phyloP scores from a whole-genome alignment of 2,888 invertebrate genomes.

The Heliconius ismenius region DNA sequence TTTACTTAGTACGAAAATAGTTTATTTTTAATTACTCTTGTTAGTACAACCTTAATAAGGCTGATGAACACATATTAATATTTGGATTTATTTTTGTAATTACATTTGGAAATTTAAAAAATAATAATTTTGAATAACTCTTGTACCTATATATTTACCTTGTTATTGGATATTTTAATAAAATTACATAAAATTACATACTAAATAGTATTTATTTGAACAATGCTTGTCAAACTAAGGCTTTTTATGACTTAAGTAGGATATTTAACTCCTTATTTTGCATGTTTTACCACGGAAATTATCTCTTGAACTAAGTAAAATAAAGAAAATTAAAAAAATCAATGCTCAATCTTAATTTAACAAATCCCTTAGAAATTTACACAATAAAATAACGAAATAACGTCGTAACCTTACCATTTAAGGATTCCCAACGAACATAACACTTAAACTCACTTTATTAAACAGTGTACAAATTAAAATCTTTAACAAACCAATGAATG shows the following conservation, averaged over 20 bases:
- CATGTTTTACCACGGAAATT: background rate
- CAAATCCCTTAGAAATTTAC: background rate
- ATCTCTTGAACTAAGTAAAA: background rate
- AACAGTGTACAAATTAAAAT: slow-evolving; percentile 25
- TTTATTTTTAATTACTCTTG: too few species aligned
- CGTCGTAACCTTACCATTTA: background rate
- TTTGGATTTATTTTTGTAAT: too few species aligned
- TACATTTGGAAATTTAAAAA: too few species aligned
- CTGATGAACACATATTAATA: too few species aligned
- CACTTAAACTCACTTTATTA: background rate
- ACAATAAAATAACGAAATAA: slow-evolving; percentile 1
- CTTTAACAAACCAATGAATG: slow-evolving; percentile 2
- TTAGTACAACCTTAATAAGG: too few species aligned
- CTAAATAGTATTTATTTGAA: background rate
- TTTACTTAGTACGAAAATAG: background rate
- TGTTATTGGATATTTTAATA: too few species aligned
- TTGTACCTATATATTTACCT: too few species aligned
- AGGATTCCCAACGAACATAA: background rate
- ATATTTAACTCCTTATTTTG: too few species aligned
- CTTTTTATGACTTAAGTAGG: background rate
- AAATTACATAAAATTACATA: too few species aligned
- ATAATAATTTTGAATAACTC: too few species aligned
- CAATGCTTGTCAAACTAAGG: background rate
- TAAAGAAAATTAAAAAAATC: background rate
- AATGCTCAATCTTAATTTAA: background rate